These are phyloP conservation scores for Medauroidea extradentata DNA, from an alignment of 1,140 invertebrate species.

Conservation along the genomic window DNA sequence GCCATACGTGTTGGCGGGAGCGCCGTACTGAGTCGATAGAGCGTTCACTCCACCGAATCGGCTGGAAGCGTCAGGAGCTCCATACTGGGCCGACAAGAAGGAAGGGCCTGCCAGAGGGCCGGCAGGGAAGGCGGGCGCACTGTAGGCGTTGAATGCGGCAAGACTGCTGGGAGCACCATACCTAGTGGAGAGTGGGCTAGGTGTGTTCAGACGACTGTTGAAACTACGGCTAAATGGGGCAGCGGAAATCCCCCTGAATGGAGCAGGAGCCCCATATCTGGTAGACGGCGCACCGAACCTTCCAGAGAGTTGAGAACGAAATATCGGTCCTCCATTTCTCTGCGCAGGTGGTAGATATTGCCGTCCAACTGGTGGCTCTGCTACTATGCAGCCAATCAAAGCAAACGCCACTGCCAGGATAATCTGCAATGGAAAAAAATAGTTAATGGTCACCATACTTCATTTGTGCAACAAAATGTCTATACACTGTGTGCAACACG, in stretches of 20 bases:
- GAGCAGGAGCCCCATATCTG: neutral
- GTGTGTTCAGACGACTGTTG: neutral
- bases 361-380: constrained; percentile 4
- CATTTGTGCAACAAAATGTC: no score
- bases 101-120: constrained; percentile 3
- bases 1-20: constrained; percentile 1
- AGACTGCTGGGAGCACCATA: neutral
- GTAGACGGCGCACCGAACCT: neutral
- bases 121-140: neutral
- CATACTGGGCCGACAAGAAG: constrained; percentile 11
- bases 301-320: neutral
- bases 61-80: constrained; percentile 3
- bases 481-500: no score
- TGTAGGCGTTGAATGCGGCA: neutral
- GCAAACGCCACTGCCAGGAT: neutral
- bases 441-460: no score
- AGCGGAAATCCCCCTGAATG: neutral
- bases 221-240: neutral
- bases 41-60: neutral
- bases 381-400: neutral
- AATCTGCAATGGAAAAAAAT: neutral
- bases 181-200: neutral
- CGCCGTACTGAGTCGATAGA: constrained; percentile 13
- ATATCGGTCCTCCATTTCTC: neutral
- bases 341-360: constrained; percentile 8